Conservation (phyloP, 2,113 vertebrate species). For the Tyto alba region DNA sequence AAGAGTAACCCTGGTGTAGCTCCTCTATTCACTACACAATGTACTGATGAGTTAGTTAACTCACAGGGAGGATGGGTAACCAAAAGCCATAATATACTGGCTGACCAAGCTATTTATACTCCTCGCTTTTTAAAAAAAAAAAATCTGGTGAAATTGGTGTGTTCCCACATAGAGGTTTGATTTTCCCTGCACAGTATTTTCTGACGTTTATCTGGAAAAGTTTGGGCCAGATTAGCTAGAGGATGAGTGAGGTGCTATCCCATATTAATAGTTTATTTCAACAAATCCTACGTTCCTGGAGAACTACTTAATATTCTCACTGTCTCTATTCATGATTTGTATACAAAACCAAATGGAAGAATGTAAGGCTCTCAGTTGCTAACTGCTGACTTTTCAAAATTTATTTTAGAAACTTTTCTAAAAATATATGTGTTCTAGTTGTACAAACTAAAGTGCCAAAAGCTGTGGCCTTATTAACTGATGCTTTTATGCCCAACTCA, state of each 20-base stretch:
- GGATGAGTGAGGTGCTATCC: not conserved
- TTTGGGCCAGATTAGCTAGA: not conserved
- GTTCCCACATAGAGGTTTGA: not conserved
- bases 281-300: not conserved
- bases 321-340: not conserved
- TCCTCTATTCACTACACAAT: not conserved
- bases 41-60: too few species aligned
- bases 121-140: not conserved
- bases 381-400: not conserved
- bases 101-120: not conserved
- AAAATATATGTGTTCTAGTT: not conserved
- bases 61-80: not conserved
- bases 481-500: not conserved
- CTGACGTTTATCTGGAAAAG: too few species aligned
- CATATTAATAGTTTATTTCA: not conserved
- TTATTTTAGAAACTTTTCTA: not conserved
- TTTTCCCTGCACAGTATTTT: not conserved
- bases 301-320: not conserved
- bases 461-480: not conserved
- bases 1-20: not conserved
- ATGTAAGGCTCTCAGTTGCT: not conserved
- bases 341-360: not conserved
- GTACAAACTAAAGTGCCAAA: not conserved
- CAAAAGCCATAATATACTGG: not conserved
- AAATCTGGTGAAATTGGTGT: not conserved